Conservation (phyloP, 2,888 invertebrate species). For the Thelaira solivaga region DNA sequence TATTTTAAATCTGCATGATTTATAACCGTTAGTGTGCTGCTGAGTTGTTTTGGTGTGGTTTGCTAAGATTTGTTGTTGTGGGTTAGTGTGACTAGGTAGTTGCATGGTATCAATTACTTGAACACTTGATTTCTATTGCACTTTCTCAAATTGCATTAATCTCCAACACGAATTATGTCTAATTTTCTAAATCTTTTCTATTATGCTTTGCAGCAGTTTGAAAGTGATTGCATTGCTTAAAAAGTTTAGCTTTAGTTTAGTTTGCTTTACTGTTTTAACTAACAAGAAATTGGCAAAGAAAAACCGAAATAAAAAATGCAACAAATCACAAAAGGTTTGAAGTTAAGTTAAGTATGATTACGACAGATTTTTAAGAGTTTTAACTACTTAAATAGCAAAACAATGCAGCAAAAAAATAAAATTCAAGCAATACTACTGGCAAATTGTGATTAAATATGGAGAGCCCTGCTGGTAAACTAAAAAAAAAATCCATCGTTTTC, state of each 20-base stretch:
- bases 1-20: slow-evolving; percentile 3
- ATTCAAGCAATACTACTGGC: slow-evolving; percentile 12
- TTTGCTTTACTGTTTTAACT: slow-evolving; percentile 12
- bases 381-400: neutral
- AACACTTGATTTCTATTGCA: slow-evolving; percentile 48
- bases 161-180: slow-evolving; percentile 46
- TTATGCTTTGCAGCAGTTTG: slow-evolving; percentile 3
- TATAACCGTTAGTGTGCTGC: neutral
- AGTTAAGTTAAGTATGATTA: slow-evolving; percentile 17
- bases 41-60: neutral
- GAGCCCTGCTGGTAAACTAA: neutral
- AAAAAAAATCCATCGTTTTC: neutral
- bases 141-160: slow-evolving; percentile 46
- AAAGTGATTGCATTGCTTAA: neutral
- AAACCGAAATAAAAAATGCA: neutral
- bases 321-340: neutral
- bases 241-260: neutral
- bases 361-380: slow-evolving; percentile 27
- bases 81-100: neutral
- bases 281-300: neutral
- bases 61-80: neutral
- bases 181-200: slow-evolving; percentile 40
- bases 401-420: neutral
- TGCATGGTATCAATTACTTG: slow-evolving; percentile 34
- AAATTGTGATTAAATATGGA: slow-evolving; percentile 19